Evolutionary conservation across 2,888 invertebrate species (phyloP).

Genomic region (Pheosia tremula): DNA sequence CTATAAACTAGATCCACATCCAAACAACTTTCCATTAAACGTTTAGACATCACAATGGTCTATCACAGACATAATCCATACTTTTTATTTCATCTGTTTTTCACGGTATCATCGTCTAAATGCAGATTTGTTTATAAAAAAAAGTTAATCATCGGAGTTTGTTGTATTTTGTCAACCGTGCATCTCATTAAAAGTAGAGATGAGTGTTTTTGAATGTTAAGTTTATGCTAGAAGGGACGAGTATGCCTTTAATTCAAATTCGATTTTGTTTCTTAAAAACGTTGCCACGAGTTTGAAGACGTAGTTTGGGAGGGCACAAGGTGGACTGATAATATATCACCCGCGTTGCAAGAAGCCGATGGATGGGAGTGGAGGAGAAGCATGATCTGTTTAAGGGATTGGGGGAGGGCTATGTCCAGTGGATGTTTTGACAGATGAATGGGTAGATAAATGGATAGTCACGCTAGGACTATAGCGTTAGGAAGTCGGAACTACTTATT

Average conservation of each 20-base stretch:
- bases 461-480: too few species aligned
- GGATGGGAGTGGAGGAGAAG: too few species aligned
- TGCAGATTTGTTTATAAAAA: constrained; percentile 55
- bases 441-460: too few species aligned
- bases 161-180: constrained; percentile 73
- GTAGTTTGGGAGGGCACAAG: too few species aligned
- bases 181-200: constrained; percentile 65
- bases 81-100: constrained; percentile 45
- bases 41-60: constrained; percentile 44
- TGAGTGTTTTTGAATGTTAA: constrained; percentile 25
- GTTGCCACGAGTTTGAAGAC: too few species aligned
- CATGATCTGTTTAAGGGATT: too few species aligned
- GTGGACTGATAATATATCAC: too few species aligned
- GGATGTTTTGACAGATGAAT: too few species aligned
- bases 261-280: too few species aligned
- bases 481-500: neutral
- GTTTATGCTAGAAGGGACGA: neutral
- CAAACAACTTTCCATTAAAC: constrained; percentile 33
- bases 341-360: too few species aligned
- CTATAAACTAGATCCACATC: constrained; percentile 55
- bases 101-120: constrained; percentile 56
- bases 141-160: constrained; percentile 53
- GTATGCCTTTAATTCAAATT: neutral
- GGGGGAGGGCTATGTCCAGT: too few species aligned
- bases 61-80: constrained; percentile 55